Percentiles rank a stretch among this genome's conserved stretches.
phyloP scores from a whole-genome alignment of 2,113 vertebrate genomes.

The Salvelinus alpinus region DNA sequence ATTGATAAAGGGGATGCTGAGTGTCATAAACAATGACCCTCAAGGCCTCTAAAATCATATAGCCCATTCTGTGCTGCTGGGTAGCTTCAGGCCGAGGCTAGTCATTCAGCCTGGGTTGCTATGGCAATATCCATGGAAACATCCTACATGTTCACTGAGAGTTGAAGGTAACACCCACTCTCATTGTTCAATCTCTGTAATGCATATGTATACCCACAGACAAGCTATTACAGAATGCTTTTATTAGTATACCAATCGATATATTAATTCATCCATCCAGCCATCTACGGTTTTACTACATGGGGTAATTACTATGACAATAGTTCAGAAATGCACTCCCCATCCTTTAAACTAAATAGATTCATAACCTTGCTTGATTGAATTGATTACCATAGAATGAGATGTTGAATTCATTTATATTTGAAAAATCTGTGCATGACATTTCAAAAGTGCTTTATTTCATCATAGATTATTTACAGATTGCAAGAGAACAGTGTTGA shows the following conservation, averaged over 20 bases:
- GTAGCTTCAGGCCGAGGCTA: constrained; percentile 16
- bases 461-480: not conserved
- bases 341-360: not conserved
- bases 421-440: not conserved
- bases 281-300: not conserved
- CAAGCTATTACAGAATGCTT: constrained; percentile 28
- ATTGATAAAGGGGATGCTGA: not conserved
- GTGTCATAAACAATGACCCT: constrained; percentile 1
- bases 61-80: not conserved
- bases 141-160: constrained; percentile 30
- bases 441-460: not conserved
- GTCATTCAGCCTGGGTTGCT: constrained; percentile 36
- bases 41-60: constrained; percentile 4
- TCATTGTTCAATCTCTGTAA: constrained; percentile 30
- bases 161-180: constrained; percentile 41
- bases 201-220: constrained; percentile 32
- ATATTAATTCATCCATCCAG: not conserved
- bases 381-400: constrained; percentile 5
- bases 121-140: constrained; percentile 44
- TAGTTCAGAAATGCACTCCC: not conserved
- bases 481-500: not conserved
- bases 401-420: not conserved
- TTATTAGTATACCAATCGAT: not conserved
- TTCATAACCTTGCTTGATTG: not conserved
- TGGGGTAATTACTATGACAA: not conserved